Evolutionary conservation across 2,888 invertebrate species (phyloP).

Genomic region (Endotricha flammealis): DNA sequence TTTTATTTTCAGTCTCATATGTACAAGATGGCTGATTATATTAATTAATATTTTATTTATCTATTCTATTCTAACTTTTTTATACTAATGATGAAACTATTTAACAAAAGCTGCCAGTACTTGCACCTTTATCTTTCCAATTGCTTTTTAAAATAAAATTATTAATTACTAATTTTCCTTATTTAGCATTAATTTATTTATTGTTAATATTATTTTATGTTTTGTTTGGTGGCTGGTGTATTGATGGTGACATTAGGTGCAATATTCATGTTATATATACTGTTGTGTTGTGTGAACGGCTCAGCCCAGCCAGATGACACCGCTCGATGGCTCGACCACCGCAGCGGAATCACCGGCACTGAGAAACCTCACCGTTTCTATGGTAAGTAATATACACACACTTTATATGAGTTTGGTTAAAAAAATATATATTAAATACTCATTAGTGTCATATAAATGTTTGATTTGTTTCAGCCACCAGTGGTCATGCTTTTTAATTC

Average conservation of each 20-base stretch:
- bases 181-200: slow-evolving; percentile 32
- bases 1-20: no score
- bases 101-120: no score
- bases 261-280: slow-evolving; percentile 78
- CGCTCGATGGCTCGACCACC: slow-evolving; percentile 69
- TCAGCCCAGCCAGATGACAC: slow-evolving; percentile 76
- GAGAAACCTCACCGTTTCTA: slow-evolving; percentile 72
- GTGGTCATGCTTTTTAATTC: slow-evolving; percentile 42
- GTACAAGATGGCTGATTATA: no score
- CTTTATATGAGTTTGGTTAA: background rate
- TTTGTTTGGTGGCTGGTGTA: slow-evolving; percentile 72
- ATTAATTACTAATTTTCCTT: slow-evolving; percentile 32
- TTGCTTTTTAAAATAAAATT: no score
- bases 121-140: no score
- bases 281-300: slow-evolving; percentile 75
- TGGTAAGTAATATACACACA: slow-evolving; percentile 51
- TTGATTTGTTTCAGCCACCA: slow-evolving; percentile 60
- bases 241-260: slow-evolving; percentile 71
- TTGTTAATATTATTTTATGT: slow-evolving; percentile 65
- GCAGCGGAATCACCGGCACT: slow-evolving; percentile 47
- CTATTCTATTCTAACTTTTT: no score
- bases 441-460: no score
- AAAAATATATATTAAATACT: background rate
- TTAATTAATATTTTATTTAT: slow-evolving; percentile 18
- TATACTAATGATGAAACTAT: no score